Evolutionary conservation across 2,888 invertebrate genomes (phyloP).

Genomic region (Nomada fucata): DNA sequence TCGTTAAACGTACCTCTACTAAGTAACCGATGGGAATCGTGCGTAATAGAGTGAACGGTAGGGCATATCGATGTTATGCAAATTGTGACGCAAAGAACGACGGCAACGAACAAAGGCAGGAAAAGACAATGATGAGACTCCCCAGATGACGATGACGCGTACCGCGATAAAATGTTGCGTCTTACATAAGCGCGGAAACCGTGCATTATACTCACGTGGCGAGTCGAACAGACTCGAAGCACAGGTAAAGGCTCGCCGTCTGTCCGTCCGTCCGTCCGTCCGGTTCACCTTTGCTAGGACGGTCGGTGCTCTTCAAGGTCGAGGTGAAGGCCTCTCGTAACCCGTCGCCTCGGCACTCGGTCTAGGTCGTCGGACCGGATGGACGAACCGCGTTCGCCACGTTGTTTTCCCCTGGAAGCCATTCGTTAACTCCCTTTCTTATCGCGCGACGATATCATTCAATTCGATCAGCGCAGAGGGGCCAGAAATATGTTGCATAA

Average conservation of each 20-base stretch:
- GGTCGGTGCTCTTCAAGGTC: slow-evolving; percentile 79
- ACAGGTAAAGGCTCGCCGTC: slow-evolving; percentile 49
- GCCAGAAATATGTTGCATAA: no score
- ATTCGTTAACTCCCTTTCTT: background rate
- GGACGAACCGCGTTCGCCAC: slow-evolving; percentile 40
- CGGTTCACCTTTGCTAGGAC: slow-evolving; percentile 78
- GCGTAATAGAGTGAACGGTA: background rate
- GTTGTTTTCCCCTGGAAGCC: slow-evolving; percentile 4
- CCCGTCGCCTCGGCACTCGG: slow-evolving; percentile 69
- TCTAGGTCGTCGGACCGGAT: slow-evolving; percentile 69
- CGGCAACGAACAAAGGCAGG: slow-evolving; percentile 10
- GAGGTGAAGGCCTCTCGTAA: slow-evolving; percentile 77
- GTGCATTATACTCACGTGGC: slow-evolving; percentile 73
- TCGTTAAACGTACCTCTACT: background rate
- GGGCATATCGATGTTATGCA: slow-evolving; percentile 14
- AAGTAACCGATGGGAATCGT: background rate
- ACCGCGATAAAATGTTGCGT: slow-evolving; percentile 52
- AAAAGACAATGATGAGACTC: slow-evolving; percentile 44
- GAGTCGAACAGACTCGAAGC: slow-evolving; percentile 61
- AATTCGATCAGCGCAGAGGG: background rate
- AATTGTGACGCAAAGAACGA: slow-evolving; percentile 21
- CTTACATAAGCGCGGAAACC: slow-evolving; percentile 78
- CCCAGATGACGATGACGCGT: slow-evolving; percentile 48
- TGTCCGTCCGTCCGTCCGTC: slow-evolving; percentile 62
- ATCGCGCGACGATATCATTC: background rate